These are phyloP conservation scores for Oasisia sp. DNA, from an alignment of 2,888 invertebrate genomes.

Conservation along the genomic window DNA sequence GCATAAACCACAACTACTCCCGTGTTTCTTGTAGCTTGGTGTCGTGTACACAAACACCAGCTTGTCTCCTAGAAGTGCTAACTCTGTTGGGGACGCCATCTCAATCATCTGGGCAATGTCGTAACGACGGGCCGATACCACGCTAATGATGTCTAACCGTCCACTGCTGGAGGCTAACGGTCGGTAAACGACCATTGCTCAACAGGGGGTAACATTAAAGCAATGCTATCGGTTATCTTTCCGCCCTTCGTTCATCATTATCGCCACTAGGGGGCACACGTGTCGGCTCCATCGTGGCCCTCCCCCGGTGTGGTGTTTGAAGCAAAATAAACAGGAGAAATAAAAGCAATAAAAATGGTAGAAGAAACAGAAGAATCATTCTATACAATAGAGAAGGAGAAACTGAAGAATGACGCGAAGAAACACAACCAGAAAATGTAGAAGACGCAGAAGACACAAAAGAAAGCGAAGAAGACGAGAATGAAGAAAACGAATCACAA, in stretches of 20 bases:
- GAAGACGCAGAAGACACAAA: no score
- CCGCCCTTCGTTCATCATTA: neutral
- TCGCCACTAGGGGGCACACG: neutral
- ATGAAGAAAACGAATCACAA: no score
- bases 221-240: neutral
- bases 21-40: neutral
- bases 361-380: no score
- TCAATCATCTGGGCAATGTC: neutral
- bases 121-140: neutral
- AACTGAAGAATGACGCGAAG: no score
- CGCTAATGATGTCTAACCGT: neutral
- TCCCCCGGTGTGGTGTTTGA: neutral
- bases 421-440: no score
- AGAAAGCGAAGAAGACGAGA: no score
- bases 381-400: no score
- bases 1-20: no score
- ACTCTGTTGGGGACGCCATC: neutral
- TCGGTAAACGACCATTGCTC: neutral
- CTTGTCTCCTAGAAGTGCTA: neutral
- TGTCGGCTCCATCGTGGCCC: neutral
- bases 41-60: neutral
- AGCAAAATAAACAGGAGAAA: no score
- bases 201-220: neutral
- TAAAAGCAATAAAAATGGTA: no score
- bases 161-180: neutral